Evolutionary conservation across 2,888 invertebrate species (phyloP).

Genomic region (Drymonia ruficornis): DNA sequence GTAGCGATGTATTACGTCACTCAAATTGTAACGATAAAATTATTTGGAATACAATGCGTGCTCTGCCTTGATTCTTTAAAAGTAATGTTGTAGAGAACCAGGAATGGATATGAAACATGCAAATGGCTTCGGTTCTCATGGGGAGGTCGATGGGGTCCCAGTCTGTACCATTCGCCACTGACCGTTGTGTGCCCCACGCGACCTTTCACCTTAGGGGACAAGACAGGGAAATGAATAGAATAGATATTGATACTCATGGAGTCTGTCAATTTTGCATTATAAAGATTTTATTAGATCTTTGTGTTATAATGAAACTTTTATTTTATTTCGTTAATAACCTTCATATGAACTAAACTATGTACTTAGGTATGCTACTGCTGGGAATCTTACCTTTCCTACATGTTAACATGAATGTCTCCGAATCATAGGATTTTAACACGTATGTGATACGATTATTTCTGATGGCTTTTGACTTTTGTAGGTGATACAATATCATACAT

Average conservation of each 20-base stretch:
- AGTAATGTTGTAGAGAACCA: conserved; percentile 9
- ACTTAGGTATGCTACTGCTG: no score
- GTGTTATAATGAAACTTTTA: no score
- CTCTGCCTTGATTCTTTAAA: background rate
- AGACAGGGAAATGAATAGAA: conserved; percentile 50
- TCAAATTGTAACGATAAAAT: conserved; percentile 10
- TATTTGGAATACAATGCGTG: conserved; percentile 25
- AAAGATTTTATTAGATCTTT: no score
- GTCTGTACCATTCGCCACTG: conserved; percentile 77
- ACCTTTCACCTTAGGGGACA: conserved; percentile 80
- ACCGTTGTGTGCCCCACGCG: conserved; percentile 77
- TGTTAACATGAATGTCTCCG: no score
- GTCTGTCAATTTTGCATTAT: background rate
- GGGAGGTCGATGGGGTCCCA: conserved; percentile 56
- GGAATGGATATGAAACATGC: conserved; percentile 16
- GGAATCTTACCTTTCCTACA: no score
- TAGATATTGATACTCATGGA: conserved; percentile 13
- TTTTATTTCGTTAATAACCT: no score
- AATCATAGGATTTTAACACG: no score
- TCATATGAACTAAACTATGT: no score
- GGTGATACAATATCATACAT: no score
- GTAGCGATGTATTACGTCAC: conserved; percentile 15
- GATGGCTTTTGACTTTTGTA: no score
- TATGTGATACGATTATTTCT: no score
- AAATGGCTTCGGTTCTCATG: conserved; percentile 24